Evolutionary conservation across 2,797 vertebrate genomes (phyloP).

Genomic region (Etheostoma perlongum): DNA sequence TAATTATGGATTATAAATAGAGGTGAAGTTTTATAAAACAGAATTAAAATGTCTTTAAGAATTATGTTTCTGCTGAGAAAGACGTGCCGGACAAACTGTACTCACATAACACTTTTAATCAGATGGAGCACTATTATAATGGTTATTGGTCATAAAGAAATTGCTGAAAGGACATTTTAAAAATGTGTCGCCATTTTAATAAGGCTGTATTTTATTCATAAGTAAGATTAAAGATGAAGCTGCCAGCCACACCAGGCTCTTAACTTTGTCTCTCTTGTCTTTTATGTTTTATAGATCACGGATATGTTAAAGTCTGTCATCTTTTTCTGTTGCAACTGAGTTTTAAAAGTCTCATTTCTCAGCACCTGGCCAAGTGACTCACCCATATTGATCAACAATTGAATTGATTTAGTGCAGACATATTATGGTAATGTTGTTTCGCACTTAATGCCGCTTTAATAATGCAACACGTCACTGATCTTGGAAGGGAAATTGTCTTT

Average conservation of each 20-base stretch:
- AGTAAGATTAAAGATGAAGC: background rate
- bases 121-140: background rate
- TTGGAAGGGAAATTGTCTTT: no score
- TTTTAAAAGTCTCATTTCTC: background rate
- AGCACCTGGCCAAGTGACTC: background rate
- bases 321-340: no score
- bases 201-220: background rate
- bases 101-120: no score
- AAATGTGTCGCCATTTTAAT: background rate
- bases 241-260: background rate
- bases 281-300: background rate
- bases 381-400: background rate
- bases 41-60: background rate
- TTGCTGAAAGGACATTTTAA: background rate
- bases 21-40: no score
- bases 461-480: background rate
- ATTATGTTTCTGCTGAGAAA: background rate
- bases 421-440: background rate
- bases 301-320: background rate
- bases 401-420: background rate
- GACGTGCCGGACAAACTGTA: background rate
- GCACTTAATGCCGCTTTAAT: background rate
- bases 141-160: background rate
- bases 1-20: background rate
- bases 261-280: background rate